These are phyloP conservation scores for Zootermopsis nevadensis DNA, from an alignment of 2,888 invertebrate genomes.

Conservation along the genomic window DNA sequence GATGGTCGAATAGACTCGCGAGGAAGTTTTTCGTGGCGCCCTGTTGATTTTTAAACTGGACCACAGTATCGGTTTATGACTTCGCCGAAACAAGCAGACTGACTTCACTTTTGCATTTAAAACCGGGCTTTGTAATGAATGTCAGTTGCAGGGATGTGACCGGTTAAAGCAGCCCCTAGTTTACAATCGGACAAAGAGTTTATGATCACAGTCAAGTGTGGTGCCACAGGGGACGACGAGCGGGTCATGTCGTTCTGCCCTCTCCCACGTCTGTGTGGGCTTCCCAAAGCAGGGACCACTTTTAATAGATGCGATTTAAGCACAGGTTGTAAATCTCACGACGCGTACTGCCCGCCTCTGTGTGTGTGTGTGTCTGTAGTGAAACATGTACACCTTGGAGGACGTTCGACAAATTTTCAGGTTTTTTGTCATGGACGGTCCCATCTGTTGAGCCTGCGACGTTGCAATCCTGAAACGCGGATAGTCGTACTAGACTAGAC, in stretches of 20 bases:
- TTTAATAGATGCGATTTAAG: slow-evolving; percentile 48
- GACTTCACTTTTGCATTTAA: not conserved
- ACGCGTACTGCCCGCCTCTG: not conserved
- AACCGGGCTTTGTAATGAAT: not conserved
- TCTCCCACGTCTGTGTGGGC: not conserved
- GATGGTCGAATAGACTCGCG: too few species aligned
- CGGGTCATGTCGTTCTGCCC: slow-evolving; percentile 29
- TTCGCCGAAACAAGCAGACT: not conserved
- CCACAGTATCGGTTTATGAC: too few species aligned
- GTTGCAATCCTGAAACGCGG: not conserved
- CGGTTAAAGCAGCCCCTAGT: not conserved
- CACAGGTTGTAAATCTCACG: slow-evolving; percentile 44
- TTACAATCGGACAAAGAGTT: slow-evolving; percentile 28
- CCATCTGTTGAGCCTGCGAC: slow-evolving; percentile 52
- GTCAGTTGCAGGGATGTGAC: not conserved
- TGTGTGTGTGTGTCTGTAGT: not conserved
- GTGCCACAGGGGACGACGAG: slow-evolving; percentile 23
- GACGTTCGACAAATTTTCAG: slow-evolving; percentile 56
- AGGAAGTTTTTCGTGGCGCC: not conserved
- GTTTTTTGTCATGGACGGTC: slow-evolving; percentile 55
- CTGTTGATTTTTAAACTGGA: not conserved
- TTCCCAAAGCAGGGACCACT: slow-evolving; percentile 42
- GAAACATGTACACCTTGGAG: slow-evolving; percentile 30
- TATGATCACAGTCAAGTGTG: slow-evolving; percentile 46
- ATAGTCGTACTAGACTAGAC: not conserved